These are phyloP conservation scores for Otis tarda DNA, from an alignment of 2,113 vertebrate genomes.

Conservation along the genomic window DNA sequence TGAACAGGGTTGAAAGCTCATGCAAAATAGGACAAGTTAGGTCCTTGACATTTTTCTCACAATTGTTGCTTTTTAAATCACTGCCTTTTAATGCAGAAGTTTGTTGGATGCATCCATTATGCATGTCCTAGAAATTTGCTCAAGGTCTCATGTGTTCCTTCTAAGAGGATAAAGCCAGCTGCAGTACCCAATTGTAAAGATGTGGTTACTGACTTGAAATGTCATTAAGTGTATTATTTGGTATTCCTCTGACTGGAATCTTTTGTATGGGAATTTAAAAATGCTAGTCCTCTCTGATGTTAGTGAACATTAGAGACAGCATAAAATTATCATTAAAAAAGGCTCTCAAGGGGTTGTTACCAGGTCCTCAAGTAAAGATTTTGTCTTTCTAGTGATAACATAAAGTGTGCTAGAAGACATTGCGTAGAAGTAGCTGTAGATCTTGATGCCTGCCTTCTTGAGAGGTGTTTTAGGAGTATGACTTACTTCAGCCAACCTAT, in stretches of 20 bases:
- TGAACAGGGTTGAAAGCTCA: constrained; percentile 7
- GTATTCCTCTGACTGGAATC: not conserved
- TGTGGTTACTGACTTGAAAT: not conserved
- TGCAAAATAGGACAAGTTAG: not conserved
- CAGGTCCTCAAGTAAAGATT: not conserved
- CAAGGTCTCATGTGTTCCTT: not conserved
- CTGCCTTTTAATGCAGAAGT: not conserved
- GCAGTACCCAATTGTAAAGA: not conserved
- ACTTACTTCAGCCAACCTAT: not conserved
- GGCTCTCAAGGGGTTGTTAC: not conserved
- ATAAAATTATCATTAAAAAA: not conserved
- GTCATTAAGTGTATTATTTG: not conserved
- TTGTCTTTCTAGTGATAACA: not conserved
- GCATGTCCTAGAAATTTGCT: not conserved
- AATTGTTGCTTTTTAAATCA: not conserved
- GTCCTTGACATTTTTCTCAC: constrained; percentile 9
- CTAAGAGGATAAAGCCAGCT: not conserved
- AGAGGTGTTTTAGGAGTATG: not conserved
- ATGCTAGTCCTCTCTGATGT: not conserved
- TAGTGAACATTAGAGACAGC: not conserved
- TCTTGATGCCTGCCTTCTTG: not conserved
- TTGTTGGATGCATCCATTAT: not conserved
- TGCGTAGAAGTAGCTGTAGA: not conserved
- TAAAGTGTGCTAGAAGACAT: not conserved
- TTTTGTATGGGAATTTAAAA: not conserved